Evolutionary conservation across 2,888 invertebrate genomes (phyloP), one percentile per base, ranked within the genome.

Genomic region (Agrypnus murinus): DNA sequence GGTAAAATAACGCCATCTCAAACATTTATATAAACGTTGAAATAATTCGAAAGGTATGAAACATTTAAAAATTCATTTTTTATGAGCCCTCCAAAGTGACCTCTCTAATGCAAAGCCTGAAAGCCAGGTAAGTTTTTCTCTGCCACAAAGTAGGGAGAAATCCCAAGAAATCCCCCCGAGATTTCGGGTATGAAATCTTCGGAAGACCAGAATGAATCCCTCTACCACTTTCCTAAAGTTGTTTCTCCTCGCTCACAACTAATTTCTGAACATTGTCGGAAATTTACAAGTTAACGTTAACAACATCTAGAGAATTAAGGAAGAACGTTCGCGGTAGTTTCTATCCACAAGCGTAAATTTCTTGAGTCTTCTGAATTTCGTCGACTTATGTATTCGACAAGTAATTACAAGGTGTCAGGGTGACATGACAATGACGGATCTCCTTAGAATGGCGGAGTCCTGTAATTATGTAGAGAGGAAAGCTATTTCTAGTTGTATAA

Each of bases 351-450:
- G 34, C 45, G 46, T 58, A 65, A 65, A 65, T 65, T 25, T 46
- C 25, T 36, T 45, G 36, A 55, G 58, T 17, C 58, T 58, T 58
- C 58, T 19, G 58, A n/a, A 43, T 40, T 58, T 58, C 58, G 36
- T 40, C 58, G 15, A 66, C 59, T 48, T 66, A n/a, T n/a, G n/a
- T n/a, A 58, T 66, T 66, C 66, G 59, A 50, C 38, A 59, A 59
- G 62, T 65, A 70, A 70, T 70, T 70, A 70, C 65, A 62, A 66
- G 31, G 55, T 72, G 69, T 63, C 72, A 69, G 40, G 65, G 65
- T 65, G 72, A 72, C 68, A 62, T 72, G 72, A 72, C 72, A 72
- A 69, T 72, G 72, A 72, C 72, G 63, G 69, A 72, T 72, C 69
- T 65, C 48, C 58, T 43, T 25, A 53, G 64, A 60, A 65, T 65